Percentiles rank a stretch among this genome's conserved stretches.
Evolutionary conservation across 2,888 invertebrate species (phyloP).

Genomic region (Malachius bipustulatus): DNA sequence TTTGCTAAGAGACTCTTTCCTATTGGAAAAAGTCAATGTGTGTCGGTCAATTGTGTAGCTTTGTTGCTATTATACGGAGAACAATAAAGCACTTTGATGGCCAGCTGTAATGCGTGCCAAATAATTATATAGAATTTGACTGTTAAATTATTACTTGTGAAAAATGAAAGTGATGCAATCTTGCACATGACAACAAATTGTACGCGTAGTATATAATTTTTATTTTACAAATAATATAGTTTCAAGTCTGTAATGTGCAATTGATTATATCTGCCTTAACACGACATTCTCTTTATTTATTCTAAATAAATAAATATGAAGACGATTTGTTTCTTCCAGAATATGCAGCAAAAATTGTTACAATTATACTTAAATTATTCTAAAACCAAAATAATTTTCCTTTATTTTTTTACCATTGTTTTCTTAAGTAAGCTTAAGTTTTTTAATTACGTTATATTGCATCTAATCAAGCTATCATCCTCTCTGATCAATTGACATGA

Average conservation of each 20-base stretch:
- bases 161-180: conserved; percentile 21
- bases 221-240: background rate
- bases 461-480: too few relatives aligned
- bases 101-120: conserved; percentile 14
- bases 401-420: too few relatives aligned
- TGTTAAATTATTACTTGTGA: conserved; percentile 17
- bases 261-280: too few relatives aligned
- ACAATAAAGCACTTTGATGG: conserved; percentile 11
- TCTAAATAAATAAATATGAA: too few relatives aligned
- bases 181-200: background rate
- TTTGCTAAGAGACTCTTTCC: conserved; percentile 21
- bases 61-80: conserved; percentile 1
- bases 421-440: too few relatives aligned
- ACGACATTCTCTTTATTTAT: too few relatives aligned
- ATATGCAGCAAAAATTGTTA: too few relatives aligned
- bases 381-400: too few relatives aligned
- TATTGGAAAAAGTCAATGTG: conserved; percentile 15
- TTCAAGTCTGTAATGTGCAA: background rate
- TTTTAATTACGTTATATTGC: too few relatives aligned
- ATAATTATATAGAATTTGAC: conserved; percentile 20
- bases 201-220: conserved; percentile 13
- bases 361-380: too few relatives aligned
- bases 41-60: conserved; percentile 11
- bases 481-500: too few relatives aligned
- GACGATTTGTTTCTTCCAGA: too few relatives aligned